phyloP scores from a whole-genome alignment of 2,888 invertebrate species.

The Tryphoninae sp. region DNA sequence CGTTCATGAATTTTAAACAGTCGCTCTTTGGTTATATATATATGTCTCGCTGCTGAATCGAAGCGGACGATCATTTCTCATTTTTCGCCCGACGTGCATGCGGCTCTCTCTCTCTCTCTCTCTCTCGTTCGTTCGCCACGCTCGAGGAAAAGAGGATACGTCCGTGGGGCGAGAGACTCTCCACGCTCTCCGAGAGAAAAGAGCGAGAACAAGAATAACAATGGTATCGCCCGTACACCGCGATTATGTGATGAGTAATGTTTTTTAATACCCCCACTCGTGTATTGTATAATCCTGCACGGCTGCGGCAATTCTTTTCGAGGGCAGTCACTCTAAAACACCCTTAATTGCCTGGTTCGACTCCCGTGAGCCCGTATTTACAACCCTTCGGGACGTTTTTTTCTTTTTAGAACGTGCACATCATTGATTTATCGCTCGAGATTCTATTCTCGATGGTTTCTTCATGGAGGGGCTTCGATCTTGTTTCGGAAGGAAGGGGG shows the following conservation, averaged over 20 bases:
- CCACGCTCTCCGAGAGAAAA: slow-evolving; percentile 44
- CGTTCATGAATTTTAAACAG: slow-evolving; percentile 82
- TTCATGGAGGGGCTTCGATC: slow-evolving; percentile 66
- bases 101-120: neutral
- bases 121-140: neutral
- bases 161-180: slow-evolving; percentile 1
- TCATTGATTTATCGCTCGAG: slow-evolving; percentile 75
- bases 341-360: slow-evolving; percentile 80
- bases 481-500: slow-evolving; percentile 62
- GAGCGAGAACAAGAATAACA: slow-evolving; percentile 57
- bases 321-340: slow-evolving; percentile 80
- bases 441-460: slow-evolving; percentile 48
- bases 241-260: slow-evolving; percentile 82
- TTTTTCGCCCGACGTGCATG: slow-evolving; percentile 72
- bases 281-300: slow-evolving; percentile 59
- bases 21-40: slow-evolving; percentile 51
- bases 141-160: slow-evolving; percentile 41
- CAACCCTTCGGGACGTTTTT: slow-evolving; percentile 56
- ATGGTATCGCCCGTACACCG: slow-evolving; percentile 59
- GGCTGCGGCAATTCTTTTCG: slow-evolving; percentile 57
- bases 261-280: slow-evolving; percentile 78
- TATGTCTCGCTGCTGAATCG: slow-evolving; percentile 70
- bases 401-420: slow-evolving; percentile 64
- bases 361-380: slow-evolving; percentile 65
- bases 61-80: slow-evolving; percentile 80